phyloP scores from a whole-genome alignment of 2,113 vertebrate species.

The Cervus canadensis region DNA sequence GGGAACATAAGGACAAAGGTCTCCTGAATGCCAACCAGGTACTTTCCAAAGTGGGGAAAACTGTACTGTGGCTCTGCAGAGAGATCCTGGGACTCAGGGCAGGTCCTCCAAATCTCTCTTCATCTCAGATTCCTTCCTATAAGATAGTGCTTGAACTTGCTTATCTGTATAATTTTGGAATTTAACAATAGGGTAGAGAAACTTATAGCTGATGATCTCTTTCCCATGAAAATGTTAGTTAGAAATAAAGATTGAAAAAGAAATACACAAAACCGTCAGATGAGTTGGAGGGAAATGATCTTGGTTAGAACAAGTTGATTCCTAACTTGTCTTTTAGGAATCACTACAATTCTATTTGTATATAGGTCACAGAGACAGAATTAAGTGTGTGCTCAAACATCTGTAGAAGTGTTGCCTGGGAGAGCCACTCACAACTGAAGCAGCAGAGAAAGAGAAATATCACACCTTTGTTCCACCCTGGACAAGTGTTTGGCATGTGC shows the following conservation, averaged over 20 bases:
- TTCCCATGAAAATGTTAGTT: not conserved
- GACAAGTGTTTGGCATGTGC: not conserved
- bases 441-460: not conserved
- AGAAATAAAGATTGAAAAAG: not conserved
- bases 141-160: not conserved
- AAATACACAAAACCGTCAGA: not conserved
- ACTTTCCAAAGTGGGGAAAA: not conserved
- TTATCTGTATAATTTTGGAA: not conserved
- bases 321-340: not conserved
- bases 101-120: not conserved
- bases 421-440: not conserved
- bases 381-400: not conserved
- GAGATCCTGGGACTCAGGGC: not conserved
- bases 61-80: not conserved
- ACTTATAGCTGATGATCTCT: not conserved
- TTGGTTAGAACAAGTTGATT: not conserved
- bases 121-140: not conserved
- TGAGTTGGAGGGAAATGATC: not conserved
- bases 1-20: not conserved
- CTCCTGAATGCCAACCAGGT: not conserved
- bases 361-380: not conserved
- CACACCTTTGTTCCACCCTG: not conserved
- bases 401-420: not conserved
- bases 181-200: not conserved
- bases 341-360: not conserved